Evolutionary conservation across 1,140 invertebrate genomes (phyloP).

Genomic region (Drosophila pseudoobscura): DNA sequence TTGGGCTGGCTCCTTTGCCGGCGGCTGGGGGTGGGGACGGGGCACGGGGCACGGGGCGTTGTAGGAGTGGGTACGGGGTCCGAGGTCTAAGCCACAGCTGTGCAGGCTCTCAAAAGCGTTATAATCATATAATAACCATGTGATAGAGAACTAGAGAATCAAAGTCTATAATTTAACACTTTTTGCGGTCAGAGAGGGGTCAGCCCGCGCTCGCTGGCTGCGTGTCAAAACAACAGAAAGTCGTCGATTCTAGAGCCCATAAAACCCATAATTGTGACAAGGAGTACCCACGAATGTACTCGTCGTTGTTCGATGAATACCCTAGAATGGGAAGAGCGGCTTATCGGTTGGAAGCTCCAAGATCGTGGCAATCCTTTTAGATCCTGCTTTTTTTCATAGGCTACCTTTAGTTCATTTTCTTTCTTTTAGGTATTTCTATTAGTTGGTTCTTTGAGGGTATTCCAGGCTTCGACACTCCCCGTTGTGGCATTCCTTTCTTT

Average conservation of each 20-base stretch:
- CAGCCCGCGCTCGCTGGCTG: constrained; percentile 54
- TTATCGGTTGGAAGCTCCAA: no score
- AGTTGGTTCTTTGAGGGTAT: no score
- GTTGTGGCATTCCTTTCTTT: constrained; percentile 2
- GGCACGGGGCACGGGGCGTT: no score
- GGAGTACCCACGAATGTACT: no score
- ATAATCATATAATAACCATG: constrained; percentile 49
- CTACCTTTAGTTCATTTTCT: no score
- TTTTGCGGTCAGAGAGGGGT: constrained; percentile 55
- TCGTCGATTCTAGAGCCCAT: constrained; percentile 25
- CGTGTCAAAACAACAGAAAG: constrained; percentile 81
- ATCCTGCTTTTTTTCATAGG: no score
- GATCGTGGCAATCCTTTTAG: no score
- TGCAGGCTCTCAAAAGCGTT: constrained; percentile 47
- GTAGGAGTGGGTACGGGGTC: no score
- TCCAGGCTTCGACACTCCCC: background rate
- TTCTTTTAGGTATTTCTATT: no score
- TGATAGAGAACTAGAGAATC: constrained; percentile 33
- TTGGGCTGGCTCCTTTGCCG: background rate
- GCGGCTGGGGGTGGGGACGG: background rate
- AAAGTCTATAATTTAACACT: constrained; percentile 78
- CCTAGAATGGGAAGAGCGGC: no score
- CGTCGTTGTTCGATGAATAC: no score
- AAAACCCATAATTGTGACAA: constrained; percentile 12
- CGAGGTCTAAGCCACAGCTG: constrained; percentile 20